These are phyloP conservation scores for Melanostoma mellinum DNA, from an alignment of 2,888 invertebrate species.

Conservation along the genomic window DNA sequence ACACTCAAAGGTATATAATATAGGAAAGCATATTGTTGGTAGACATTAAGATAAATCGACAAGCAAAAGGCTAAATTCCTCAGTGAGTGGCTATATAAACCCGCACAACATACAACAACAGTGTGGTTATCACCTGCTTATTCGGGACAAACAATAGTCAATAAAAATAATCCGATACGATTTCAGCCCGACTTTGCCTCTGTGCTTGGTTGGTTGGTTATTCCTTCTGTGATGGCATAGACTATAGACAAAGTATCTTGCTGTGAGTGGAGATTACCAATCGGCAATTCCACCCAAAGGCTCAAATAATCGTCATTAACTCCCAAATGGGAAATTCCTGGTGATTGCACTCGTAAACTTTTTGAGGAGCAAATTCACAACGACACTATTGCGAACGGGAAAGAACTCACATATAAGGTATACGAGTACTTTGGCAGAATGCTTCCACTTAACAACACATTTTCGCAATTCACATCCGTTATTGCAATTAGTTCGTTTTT, in stretches of 20 bases:
- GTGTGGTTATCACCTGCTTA: slow-evolving; percentile 42
- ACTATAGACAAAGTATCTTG: neutral
- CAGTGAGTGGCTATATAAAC: slow-evolving; percentile 14
- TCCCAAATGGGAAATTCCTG: slow-evolving; percentile 36
- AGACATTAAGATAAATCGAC: slow-evolving; percentile 58
- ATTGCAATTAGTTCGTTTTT: slow-evolving; percentile 71
- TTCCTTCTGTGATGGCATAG: slow-evolving; percentile 1
- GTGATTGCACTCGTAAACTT: slow-evolving; percentile 15
- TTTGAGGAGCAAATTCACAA: neutral
- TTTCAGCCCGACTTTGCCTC: slow-evolving; percentile 24
- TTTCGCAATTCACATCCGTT: slow-evolving; percentile 72
- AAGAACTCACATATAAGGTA: slow-evolving; percentile 6
- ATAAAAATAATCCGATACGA: slow-evolving; percentile 47
- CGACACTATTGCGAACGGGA: neutral
- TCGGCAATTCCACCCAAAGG: slow-evolving; percentile 35
- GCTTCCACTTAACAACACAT: slow-evolving; percentile 63
- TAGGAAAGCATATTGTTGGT: neutral
- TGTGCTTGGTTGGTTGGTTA: neutral
- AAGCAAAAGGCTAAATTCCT: slow-evolving; percentile 6
- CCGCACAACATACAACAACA: slow-evolving; percentile 4
- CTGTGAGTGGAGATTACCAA: slow-evolving; percentile 21
- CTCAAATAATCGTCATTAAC: slow-evolving; percentile 41
- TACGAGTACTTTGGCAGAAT: slow-evolving; percentile 17
- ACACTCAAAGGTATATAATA: neutral
- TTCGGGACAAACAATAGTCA: slow-evolving; percentile 44